Conservation (phyloP, 1,140 invertebrate genomes). For the Procambarus clarkii region DNA sequence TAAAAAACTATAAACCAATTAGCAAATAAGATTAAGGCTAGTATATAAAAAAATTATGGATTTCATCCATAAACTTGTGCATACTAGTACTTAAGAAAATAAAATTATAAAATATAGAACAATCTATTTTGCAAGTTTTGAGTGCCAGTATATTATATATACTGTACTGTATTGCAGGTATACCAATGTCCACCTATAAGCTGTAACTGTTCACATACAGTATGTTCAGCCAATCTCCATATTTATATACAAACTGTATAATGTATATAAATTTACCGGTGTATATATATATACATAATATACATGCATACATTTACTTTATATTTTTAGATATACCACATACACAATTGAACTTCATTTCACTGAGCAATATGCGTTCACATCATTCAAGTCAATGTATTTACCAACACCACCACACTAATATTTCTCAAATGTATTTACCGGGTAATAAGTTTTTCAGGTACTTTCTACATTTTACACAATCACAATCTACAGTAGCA, state of each 20-base stretch:
- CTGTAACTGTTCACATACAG: no score
- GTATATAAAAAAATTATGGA: background rate
- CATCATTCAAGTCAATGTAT: background rate
- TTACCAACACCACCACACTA: background rate
- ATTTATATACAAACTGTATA: no score
- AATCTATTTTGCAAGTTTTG: background rate
- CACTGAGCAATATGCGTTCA: no score
- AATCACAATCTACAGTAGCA: background rate
- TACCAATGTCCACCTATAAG: no score
- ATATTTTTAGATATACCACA: no score
- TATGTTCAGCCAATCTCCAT: no score
- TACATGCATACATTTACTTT: no score
- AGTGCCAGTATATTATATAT: background rate
- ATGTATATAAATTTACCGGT: no score
- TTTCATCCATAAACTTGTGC: conserved; percentile 7
- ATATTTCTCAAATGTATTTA: background rate
- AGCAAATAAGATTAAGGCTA: background rate
- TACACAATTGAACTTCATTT: no score
- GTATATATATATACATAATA: background rate
- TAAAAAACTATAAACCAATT: background rate
- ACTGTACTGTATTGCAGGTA: background rate
- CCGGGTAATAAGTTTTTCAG: background rate
- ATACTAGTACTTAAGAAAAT: background rate
- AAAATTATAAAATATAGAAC: background rate
- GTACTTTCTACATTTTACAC: background rate